Conservation (phyloP, 2,113 vertebrate species). For the Macrotus californicus region DNA sequence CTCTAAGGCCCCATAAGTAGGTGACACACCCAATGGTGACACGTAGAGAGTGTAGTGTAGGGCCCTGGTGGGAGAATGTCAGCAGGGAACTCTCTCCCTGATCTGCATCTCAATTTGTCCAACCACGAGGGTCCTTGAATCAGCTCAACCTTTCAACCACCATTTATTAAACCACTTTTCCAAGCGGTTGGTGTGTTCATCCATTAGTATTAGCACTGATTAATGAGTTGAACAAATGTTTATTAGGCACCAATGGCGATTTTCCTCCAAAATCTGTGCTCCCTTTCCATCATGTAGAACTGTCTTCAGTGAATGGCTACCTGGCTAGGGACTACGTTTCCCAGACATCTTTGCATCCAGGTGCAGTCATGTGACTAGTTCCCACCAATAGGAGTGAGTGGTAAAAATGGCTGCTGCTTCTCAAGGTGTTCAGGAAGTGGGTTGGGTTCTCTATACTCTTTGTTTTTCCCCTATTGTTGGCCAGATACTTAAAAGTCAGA, state of each 20-base stretch:
- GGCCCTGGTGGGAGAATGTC: accelerated
- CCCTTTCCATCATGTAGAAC: not conserved
- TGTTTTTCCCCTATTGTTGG: not conserved
- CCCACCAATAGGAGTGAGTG: not conserved
- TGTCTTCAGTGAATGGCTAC: not conserved
- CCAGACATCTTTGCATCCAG: not conserved
- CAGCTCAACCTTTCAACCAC: not conserved
- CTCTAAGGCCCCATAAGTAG: not conserved
- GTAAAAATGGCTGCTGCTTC: not conserved
- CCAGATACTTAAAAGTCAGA: not conserved
- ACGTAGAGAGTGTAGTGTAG: not conserved
- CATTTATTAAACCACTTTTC: not conserved
- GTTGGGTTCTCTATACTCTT: accelerated
- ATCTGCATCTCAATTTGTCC: accelerated
- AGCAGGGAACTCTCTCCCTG: not conserved
- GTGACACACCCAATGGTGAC: not conserved
- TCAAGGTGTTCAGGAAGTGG: not conserved
- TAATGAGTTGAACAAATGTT: not conserved
- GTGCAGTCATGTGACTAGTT: not conserved
- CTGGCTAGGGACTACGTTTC: not conserved
- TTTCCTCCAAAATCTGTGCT: too few relatives aligned
- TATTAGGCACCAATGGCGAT: not conserved
- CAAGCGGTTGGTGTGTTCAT: not conserved
- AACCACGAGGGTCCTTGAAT: not conserved
- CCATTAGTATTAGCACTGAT: not conserved